phyloP scores from a whole-genome alignment of 2,797 vertebrate species.

The Ctenosaura bakeri region DNA sequence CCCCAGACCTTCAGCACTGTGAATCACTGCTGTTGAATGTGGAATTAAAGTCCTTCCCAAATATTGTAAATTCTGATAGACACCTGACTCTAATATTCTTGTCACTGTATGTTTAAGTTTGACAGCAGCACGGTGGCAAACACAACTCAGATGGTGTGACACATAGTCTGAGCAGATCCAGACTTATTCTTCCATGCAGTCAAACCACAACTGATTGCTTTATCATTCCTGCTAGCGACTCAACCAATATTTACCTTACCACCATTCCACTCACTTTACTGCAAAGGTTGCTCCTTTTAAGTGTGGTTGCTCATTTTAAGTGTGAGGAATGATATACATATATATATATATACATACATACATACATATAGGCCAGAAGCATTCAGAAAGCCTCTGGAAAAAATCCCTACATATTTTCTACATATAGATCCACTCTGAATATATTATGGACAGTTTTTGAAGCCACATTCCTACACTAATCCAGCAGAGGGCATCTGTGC shows the following conservation, averaged over 20 bases:
- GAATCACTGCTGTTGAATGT: neutral
- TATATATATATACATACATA: no score
- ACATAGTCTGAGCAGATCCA: neutral
- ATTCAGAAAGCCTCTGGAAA: neutral
- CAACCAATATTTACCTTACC: neutral
- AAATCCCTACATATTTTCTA: neutral
- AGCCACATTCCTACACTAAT: neutral
- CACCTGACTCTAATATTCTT: neutral
- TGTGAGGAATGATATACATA: neutral
- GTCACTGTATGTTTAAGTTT: neutral
- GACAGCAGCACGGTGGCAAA: no score
- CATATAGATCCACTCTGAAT: neutral
- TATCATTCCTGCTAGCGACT: neutral
- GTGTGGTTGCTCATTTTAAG: neutral
- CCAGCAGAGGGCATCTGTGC: conserved; percentile 72
- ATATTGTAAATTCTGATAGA: neutral
- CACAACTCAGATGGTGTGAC: neutral
- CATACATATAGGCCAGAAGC: neutral
- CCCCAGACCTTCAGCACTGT: neutral
- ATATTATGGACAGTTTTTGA: neutral
- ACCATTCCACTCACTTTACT: neutral
- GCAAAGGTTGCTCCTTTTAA: neutral
- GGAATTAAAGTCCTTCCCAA: neutral
- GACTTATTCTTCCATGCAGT: neutral
- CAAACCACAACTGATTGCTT: neutral